Evolutionary conservation across 1,140 invertebrate species (phyloP).

Genomic region (Harpegnathos saltator): DNA sequence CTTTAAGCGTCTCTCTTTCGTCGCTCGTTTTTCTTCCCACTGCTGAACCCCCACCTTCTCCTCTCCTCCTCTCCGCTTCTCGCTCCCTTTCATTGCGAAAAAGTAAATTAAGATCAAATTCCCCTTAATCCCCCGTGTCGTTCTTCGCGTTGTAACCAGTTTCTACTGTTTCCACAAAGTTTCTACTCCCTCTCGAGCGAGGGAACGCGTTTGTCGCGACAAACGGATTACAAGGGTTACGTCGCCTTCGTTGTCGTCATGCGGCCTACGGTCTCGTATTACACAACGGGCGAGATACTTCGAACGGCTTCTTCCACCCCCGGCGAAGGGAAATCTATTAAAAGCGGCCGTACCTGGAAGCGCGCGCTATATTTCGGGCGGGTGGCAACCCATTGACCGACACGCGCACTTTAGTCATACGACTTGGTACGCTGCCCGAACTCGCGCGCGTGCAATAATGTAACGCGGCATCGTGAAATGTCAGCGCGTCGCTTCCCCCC

Average conservation of each 20-base stretch:
- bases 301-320: constrained; percentile 19
- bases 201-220: neutral
- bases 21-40: too few species aligned
- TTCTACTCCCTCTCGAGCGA: neutral
- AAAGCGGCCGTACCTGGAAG: constrained; percentile 31
- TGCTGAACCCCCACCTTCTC: too few species aligned
- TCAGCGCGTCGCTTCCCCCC: too few species aligned
- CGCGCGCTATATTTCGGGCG: constrained; percentile 42
- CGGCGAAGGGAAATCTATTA: constrained; percentile 40
- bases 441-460: constrained; percentile 59
- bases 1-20: too few species aligned
- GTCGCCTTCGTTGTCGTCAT: constrained; percentile 30
- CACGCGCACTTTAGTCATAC: constrained; percentile 27
- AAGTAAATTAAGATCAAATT: too few species aligned
- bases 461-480: constrained; percentile 64
- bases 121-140: too few species aligned
- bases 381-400: constrained; percentile 44
- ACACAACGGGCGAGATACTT: constrained; percentile 40
- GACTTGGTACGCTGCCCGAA: constrained; percentile 39
- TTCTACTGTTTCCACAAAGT: too few species aligned
- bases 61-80: too few species aligned
- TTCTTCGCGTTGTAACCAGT: neutral
- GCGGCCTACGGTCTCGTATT: constrained; percentile 28
- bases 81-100: too few species aligned
- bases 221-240: constrained; percentile 45